Conservation (phyloP, 2,888 invertebrate species). For the Pycnomerus fuliginosus region DNA sequence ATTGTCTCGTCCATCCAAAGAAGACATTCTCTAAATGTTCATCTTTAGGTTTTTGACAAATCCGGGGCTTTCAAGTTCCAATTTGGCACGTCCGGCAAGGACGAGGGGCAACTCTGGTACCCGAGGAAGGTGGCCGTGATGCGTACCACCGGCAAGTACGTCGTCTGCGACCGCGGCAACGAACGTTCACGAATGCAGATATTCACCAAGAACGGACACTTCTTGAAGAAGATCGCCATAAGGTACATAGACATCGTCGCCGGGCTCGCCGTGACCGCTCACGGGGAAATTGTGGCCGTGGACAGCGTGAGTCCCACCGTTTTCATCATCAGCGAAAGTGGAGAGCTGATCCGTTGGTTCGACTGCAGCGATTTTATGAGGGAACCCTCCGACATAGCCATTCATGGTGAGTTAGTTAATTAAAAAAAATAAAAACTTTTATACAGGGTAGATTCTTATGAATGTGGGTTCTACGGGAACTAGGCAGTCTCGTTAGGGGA, state of each 20-base stretch:
- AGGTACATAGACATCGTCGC: slow-evolving; percentile 90
- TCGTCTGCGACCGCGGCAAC: slow-evolving; percentile 97
- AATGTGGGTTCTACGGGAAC: too few species aligned
- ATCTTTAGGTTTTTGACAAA: slow-evolving; percentile 89
- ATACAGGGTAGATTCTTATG: too few species aligned
- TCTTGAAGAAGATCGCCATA: slow-evolving; percentile 91
- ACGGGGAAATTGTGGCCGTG: slow-evolving; percentile 93
- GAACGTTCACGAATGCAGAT: slow-evolving; percentile 97
- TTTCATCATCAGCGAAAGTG: slow-evolving; percentile 89
- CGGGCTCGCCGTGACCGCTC: slow-evolving; percentile 88
- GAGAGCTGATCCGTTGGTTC: slow-evolving; percentile 93
- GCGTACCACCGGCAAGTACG: slow-evolving; percentile 83
- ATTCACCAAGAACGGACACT: slow-evolving; percentile 93
- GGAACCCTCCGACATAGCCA: slow-evolving; percentile 96
- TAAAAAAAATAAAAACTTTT: too few species aligned
- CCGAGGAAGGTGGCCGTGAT: slow-evolving; percentile 94
- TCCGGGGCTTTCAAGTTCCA: slow-evolving; percentile 90
- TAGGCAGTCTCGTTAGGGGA: too few species aligned
- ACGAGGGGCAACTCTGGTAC: slow-evolving; percentile 96
- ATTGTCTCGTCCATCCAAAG: too few species aligned
- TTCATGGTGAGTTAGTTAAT: slow-evolving; percentile 78
- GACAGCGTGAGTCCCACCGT: slow-evolving; percentile 97
- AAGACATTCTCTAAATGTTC: too few species aligned
- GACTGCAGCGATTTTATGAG: slow-evolving; percentile 98
- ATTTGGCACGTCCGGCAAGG: slow-evolving; percentile 93